Evolutionary conservation across 2,797 vertebrate genomes (phyloP).

Genomic region (Pelochelys cantorii): DNA sequence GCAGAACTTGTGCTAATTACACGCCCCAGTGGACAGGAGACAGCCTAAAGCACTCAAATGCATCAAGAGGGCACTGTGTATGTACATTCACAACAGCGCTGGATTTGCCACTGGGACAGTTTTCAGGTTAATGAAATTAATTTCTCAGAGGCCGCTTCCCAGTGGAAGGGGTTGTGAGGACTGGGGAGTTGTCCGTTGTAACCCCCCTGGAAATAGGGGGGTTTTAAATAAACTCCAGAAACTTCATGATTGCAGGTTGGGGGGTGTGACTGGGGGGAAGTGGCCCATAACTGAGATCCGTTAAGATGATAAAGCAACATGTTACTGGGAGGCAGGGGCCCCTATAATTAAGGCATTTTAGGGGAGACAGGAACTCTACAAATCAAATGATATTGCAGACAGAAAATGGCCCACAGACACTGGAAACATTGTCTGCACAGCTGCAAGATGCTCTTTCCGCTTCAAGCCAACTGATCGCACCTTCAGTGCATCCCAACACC

Average conservation of each 20-base stretch:
- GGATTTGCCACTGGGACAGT: background rate
- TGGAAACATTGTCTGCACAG: background rate
- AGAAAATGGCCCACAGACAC: background rate
- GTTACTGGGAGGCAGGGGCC: background rate
- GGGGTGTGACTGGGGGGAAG: background rate
- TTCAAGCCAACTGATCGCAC: background rate
- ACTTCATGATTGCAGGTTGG: background rate
- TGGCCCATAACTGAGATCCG: background rate
- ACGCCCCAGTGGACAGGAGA: background rate
- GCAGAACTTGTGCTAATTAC: background rate
- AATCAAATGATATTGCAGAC: background rate
- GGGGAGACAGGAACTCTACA: background rate
- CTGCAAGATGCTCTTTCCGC: background rate
- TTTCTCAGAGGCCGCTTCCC: background rate
- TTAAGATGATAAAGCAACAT: background rate
- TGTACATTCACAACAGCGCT: background rate
- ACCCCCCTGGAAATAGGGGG: accelerated
- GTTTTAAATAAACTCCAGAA: background rate
- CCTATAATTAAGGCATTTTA: background rate
- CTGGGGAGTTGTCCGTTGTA: background rate
- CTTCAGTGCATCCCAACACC: background rate
- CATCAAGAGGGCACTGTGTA: background rate
- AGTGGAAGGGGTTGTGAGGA: background rate
- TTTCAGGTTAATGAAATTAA: background rate
- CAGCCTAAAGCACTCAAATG: background rate